Evolutionary conservation across 2,888 invertebrate species (phyloP).

Genomic region (Himalopsyche japonica): DNA sequence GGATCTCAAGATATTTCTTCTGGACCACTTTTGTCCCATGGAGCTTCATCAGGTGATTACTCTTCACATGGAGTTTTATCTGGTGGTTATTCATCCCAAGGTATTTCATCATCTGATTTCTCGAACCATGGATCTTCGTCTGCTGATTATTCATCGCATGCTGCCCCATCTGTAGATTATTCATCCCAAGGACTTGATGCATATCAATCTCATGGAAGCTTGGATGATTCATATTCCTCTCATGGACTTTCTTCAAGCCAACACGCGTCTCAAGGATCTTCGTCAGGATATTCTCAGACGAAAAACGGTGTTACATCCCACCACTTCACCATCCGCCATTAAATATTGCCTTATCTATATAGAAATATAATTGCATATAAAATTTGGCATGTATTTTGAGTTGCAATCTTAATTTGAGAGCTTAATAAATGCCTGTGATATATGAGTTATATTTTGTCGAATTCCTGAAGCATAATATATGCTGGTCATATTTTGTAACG

Average conservation of each 20-base stretch:
- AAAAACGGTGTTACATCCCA: constrained; percentile 13
- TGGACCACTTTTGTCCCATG: background rate
- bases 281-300: background rate
- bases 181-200: too few species aligned
- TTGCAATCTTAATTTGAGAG: background rate
- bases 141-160: background rate
- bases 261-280: background rate
- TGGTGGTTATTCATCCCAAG: background rate
- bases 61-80: background rate
- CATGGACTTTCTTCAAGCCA: background rate
- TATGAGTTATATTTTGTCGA: background rate
- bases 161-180: background rate
- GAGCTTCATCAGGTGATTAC: background rate
- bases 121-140: background rate
- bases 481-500: background rate
- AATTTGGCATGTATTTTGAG: background rate
- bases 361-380: background rate
- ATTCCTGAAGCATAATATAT: background rate
- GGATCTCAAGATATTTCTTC: background rate
- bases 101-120: background rate
- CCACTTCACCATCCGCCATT: background rate
- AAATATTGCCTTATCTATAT: background rate
- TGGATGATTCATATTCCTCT: too few species aligned
- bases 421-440: background rate
- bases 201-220: too few species aligned